Conservation (phyloP, 2,888 invertebrate genomes). For the Melieria crassipennis region DNA sequence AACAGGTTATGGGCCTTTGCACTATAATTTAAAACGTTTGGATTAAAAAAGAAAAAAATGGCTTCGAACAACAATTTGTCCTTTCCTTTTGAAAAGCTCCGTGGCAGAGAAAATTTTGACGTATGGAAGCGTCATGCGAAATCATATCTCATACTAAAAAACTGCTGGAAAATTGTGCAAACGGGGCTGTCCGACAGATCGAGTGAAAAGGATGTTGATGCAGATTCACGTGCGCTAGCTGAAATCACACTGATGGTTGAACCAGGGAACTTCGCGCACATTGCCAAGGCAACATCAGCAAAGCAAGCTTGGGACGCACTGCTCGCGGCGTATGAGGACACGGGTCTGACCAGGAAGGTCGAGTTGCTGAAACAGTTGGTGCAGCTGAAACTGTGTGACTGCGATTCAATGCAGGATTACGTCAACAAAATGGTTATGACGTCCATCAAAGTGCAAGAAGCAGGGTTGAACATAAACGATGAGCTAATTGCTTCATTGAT, state of each 20-base stretch:
- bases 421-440: conserved; percentile 37
- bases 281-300: conserved; percentile 34
- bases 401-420: conserved; percentile 37
- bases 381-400: conserved; percentile 37
- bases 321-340: conserved; percentile 38
- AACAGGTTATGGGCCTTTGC: no score
- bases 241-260: conserved; percentile 43
- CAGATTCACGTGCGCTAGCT: conserved; percentile 39
- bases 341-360: conserved; percentile 39
- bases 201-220: background rate
- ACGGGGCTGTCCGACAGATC: conserved; percentile 49
- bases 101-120: background rate
- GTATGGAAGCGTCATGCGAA: background rate
- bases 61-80: no score
- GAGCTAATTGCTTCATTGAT: conserved; percentile 38
- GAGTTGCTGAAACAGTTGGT: conserved; percentile 41
- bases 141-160: background rate
- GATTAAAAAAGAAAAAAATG: no score
- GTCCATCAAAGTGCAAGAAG: conserved; percentile 33
- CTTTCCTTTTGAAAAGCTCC: background rate
- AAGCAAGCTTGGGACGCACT: conserved; percentile 42
- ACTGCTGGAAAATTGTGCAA: conserved; percentile 10
- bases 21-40: no score
- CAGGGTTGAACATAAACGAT: conserved; percentile 38
- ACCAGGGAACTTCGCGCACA: conserved; percentile 38